phyloP scores from a whole-genome alignment of 2,888 invertebrate genomes.

The Anoplius nigerrimus region DNA sequence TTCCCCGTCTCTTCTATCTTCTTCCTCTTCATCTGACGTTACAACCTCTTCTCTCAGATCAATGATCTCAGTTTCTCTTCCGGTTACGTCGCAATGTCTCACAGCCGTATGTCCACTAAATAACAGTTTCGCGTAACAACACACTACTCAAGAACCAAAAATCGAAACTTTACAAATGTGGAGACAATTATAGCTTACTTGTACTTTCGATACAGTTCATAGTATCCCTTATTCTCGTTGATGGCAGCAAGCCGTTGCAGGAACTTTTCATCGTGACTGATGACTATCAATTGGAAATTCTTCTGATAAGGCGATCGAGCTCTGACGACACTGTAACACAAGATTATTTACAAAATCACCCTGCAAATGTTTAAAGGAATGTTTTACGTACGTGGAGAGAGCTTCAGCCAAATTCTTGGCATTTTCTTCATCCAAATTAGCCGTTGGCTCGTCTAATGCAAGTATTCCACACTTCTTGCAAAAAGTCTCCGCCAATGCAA shows the following conservation, averaged over 20 bases:
- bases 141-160: not conserved
- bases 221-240: constrained; percentile 83
- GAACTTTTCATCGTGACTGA: constrained; percentile 98
- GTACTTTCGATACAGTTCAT: constrained; percentile 81
- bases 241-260: constrained; percentile 86
- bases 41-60: constrained; percentile 15
- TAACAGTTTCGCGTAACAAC: not conserved
- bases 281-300: constrained; percentile 94
- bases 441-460: constrained; percentile 98
- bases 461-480: constrained; percentile 96
- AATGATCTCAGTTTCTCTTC: not conserved
- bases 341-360: constrained; percentile 4
- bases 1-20: not conserved
- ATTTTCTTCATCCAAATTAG: constrained; percentile 95
- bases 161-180: not conserved
- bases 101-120: constrained; percentile 44
- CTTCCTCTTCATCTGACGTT: constrained; percentile 31
- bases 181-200: constrained; percentile 60
- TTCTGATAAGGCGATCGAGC: constrained; percentile 68
- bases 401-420: constrained; percentile 89
- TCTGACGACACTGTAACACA: constrained; percentile 41
- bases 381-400: constrained; percentile 76
- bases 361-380: too few relatives aligned
- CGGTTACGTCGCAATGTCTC: constrained; percentile 22
- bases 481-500: constrained; percentile 98